Conservation (phyloP, 2,113 vertebrate species). For the Lota lota region DNA sequence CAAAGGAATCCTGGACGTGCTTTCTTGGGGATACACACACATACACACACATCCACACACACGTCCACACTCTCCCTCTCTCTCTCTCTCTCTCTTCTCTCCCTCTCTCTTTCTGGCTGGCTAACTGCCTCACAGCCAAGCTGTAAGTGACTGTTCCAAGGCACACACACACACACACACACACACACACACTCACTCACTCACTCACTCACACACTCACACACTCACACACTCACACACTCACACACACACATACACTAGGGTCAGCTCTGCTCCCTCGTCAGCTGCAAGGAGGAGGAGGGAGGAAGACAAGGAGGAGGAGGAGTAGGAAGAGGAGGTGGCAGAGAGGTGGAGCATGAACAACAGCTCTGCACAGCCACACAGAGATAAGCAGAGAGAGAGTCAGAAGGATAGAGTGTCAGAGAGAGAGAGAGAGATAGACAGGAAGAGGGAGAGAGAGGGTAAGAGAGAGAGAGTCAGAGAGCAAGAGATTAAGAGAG, state of each 20-base stretch:
- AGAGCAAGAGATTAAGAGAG: not conserved
- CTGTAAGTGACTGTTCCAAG: conserved; percentile 51
- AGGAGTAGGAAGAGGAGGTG: conserved; percentile 35
- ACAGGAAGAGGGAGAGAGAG: conserved; percentile 5
- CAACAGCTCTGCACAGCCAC: conserved; percentile 14
- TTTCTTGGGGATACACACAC: conserved; percentile 21
- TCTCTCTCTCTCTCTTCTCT: not conserved
- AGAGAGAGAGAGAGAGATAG: conserved; percentile 4
- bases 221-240: too few relatives aligned
- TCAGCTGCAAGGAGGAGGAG: conserved; percentile 34
- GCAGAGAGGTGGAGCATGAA: conserved; percentile 28
- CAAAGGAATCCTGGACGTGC: conserved; percentile 4
- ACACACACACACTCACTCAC: too few relatives aligned
- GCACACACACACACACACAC: conserved; percentile 3
- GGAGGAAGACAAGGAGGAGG: conserved; percentile 31
- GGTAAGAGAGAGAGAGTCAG: conserved; percentile 1
- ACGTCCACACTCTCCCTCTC: not conserved
- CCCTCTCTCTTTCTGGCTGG: conserved; percentile 23
- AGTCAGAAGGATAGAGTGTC: not conserved
- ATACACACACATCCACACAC: conserved; percentile 31
- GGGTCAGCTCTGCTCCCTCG: conserved; percentile 43
- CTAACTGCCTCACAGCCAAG: conserved; percentile 43
- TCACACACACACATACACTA: conserved; percentile 8
- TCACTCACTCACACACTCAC: conserved; percentile 1
- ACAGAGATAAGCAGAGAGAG: conserved; percentile 2